A percentile compares a stretch with the other conserved stretches of the same genome.
phyloP scores from a whole-genome alignment of 2,888 invertebrate species.

The Cheilosia pagana region DNA sequence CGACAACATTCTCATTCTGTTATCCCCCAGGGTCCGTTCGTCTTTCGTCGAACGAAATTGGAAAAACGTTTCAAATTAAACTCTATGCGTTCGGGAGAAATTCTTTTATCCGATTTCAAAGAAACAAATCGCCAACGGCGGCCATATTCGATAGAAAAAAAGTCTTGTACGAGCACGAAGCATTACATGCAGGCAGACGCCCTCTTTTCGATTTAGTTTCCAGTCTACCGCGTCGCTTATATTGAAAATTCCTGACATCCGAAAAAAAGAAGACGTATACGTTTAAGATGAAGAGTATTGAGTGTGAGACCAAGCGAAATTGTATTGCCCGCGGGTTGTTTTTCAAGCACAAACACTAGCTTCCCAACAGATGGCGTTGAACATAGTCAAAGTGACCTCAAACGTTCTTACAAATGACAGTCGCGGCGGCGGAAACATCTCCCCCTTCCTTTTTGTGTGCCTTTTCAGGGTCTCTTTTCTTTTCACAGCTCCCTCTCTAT shows the following conservation, averaged over 20 bases:
- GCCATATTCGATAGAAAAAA: slow-evolving; percentile 13
- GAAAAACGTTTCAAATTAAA: slow-evolving; percentile 51
- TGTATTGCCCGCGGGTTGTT: background rate
- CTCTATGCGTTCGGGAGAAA: background rate
- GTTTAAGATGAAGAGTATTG: background rate
- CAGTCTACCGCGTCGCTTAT: slow-evolving; percentile 18
- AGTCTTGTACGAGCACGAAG: background rate
- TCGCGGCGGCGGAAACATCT: background rate
- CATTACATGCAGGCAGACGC: background rate
- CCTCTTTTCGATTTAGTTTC: slow-evolving; percentile 8
- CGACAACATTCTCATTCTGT: background rate
- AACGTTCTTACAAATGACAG: background rate
- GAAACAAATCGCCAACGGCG: slow-evolving; percentile 36
- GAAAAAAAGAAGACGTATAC: background rate
- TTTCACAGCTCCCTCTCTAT: slow-evolving; percentile 5
- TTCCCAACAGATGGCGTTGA: background rate
- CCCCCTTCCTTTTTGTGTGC: background rate
- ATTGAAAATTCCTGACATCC: slow-evolving; percentile 33
- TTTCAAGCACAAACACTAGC: background rate
- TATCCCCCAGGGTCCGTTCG: background rate
- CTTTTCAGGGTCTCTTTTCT: background rate
- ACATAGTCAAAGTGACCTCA: background rate
- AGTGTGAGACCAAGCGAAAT: background rate
- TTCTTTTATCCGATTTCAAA: slow-evolving; percentile 45
- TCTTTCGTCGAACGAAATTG: slow-evolving; percentile 18